These are phyloP conservation scores for Amphipoea oculea DNA, from an alignment of 2,888 invertebrate species.

Conservation along the genomic window DNA sequence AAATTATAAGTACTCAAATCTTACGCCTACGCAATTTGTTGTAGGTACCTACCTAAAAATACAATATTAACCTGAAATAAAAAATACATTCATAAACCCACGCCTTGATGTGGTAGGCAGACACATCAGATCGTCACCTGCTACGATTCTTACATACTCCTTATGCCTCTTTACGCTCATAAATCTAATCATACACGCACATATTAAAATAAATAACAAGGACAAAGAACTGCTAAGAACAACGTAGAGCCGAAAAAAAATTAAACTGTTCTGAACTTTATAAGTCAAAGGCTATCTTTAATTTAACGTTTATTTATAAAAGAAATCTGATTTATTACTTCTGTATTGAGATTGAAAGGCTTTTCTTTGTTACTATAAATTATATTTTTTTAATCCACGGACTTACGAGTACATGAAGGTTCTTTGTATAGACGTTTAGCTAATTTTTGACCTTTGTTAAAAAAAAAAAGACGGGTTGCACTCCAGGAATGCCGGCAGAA, in stretches of 20 bases:
- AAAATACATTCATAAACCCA: not conserved
- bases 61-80: not conserved
- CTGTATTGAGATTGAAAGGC: constrained; percentile 42
- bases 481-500: no score
- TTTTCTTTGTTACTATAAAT: constrained; percentile 18
- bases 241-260: constrained; percentile 6
- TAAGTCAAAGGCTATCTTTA: constrained; percentile 25
- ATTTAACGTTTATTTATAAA: constrained; percentile 38
- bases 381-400: not conserved
- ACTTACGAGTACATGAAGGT: not conserved
- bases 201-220: not conserved
- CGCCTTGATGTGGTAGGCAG: not conserved
- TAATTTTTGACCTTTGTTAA: not conserved
- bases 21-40: not conserved
- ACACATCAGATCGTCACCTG: not conserved
- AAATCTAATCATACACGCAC: not conserved
- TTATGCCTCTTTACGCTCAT: no score
- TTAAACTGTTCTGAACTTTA: constrained; percentile 34
- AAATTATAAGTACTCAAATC: not conserved
- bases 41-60: not conserved
- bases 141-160: no score
- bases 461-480: no score
- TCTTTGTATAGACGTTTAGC: constrained; percentile 3
- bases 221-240: not conserved
- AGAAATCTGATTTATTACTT: constrained; percentile 41